Evolutionary conservation across 2,113 vertebrate species (phyloP).

Genomic region (Agapornis roseicollis): DNA sequence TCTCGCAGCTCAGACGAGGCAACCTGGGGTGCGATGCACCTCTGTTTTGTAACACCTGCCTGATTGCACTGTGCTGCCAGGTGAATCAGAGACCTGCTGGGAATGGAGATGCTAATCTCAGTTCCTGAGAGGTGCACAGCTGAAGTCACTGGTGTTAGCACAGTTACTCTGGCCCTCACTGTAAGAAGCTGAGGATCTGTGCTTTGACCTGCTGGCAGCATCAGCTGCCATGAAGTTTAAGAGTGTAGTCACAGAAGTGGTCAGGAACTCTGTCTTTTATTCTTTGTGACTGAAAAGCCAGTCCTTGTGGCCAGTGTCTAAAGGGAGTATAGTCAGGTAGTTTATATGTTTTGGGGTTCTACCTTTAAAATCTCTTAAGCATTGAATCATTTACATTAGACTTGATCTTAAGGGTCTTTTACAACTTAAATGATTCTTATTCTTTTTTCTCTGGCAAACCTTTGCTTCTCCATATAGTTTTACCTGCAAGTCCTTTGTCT

Average conservation of each 20-base stretch:
- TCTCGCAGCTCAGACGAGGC: background rate
- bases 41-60: conserved; percentile 1
- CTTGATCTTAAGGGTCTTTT: background rate
- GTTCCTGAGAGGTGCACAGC: background rate
- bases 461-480: background rate
- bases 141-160: background rate
- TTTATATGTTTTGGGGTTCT: background rate
- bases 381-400: background rate
- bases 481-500: background rate
- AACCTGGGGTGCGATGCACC: background rate
- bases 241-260: background rate
- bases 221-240: background rate
- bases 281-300: background rate
- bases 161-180: background rate
- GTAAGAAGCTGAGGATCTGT: background rate
- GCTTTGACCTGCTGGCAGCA: background rate
- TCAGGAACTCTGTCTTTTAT: background rate
- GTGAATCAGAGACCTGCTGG: background rate
- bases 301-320: background rate
- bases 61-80: background rate
- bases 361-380: background rate
- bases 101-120: background rate
- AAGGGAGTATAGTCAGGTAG: background rate
- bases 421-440: background rate
- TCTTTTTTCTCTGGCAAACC: background rate